phyloP scores from a whole-genome alignment of 2,113 vertebrate genomes.

The Callipepla californica region DNA sequence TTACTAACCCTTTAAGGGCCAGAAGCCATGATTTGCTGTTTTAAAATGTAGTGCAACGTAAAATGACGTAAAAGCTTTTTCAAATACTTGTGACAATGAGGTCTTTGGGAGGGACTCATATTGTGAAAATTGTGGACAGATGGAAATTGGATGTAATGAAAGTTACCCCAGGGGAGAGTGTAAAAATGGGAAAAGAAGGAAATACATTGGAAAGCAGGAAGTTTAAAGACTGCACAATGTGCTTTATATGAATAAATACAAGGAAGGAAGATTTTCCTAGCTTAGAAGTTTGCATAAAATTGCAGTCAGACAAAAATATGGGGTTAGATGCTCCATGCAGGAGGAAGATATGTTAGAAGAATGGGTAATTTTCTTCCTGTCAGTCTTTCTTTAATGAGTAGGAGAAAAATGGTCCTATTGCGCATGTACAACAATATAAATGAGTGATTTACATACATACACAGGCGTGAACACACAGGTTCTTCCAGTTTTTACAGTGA shows the following conservation, averaged over 20 bases:
- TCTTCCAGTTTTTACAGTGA: background rate
- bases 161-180: background rate
- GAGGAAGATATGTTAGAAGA: background rate
- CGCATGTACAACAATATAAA: background rate
- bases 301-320: background rate
- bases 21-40: background rate
- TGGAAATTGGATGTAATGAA: slow-evolving; percentile 21
- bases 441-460: background rate
- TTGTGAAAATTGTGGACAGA: slow-evolving; percentile 6
- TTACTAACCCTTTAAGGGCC: slow-evolving; percentile 61
- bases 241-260: background rate
- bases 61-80: background rate
- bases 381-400: background rate
- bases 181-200: slow-evolving; percentile 8
- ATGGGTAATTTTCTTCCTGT: background rate
- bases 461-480: accelerated
- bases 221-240: background rate
- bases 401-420: background rate
- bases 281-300: background rate
- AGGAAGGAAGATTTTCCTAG: background rate
- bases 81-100: background rate
- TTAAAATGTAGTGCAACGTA: background rate
- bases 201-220: background rate
- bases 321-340: accelerated
- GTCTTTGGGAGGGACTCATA: background rate